These are phyloP conservation scores for Tupaia tana DNA, from an alignment of 2,113 vertebrate genomes.

Conservation along the genomic window DNA sequence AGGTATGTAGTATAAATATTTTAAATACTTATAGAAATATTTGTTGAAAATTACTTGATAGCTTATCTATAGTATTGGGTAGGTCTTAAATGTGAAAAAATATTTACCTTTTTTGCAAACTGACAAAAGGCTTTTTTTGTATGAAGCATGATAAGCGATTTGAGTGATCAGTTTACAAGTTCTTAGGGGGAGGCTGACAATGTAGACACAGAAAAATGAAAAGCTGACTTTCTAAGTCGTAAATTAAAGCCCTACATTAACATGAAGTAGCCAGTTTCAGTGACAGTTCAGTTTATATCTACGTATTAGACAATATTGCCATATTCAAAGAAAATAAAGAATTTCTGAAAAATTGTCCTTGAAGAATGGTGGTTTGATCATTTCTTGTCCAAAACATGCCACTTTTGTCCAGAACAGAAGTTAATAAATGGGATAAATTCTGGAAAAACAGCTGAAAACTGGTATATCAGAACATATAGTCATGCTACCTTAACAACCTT, in stretches of 20 bases:
- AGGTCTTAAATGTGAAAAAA: neutral
- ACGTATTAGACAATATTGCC: neutral
- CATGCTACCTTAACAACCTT: neutral
- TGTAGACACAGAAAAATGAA: neutral
- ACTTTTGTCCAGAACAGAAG: neutral
- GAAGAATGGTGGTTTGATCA: neutral
- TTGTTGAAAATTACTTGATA: neutral
- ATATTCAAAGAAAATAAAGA: conserved; percentile 17
- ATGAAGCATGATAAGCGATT: neutral
- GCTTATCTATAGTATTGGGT: neutral
- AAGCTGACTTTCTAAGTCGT: neutral
- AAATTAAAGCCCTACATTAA: neutral
- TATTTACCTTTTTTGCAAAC: neutral
- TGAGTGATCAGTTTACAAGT: neutral
- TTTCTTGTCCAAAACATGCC: neutral
- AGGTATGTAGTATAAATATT: neutral
- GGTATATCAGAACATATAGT: neutral
- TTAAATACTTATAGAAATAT: neutral
- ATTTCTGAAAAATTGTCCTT: neutral
- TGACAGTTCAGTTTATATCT: neutral
- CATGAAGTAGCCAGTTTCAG: neutral
- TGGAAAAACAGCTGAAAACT: neutral
- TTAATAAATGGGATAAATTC: neutral
- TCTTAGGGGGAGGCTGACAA: neutral
- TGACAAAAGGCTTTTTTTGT: neutral